A percentile compares a stretch with the other conserved stretches of the same genome.
phyloP scores from a whole-genome alignment of 1,140 invertebrate species.

The Manduca sexta region DNA sequence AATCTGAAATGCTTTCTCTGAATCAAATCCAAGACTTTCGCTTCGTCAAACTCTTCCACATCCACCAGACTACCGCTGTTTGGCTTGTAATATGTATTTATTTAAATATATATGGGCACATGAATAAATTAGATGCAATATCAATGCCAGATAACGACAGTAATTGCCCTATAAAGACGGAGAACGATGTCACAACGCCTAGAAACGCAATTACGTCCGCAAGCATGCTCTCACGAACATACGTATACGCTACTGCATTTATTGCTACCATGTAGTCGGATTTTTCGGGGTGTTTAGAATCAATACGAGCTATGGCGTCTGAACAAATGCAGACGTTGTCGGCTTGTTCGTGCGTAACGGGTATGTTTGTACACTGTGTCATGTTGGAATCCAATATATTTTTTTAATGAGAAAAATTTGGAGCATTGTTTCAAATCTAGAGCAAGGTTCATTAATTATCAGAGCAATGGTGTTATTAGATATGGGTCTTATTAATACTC shows the following conservation, averaged over 20 bases:
- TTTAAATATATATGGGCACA: slow-evolving; percentile 46
- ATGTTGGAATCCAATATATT: too few species aligned
- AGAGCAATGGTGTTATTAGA: too few species aligned
- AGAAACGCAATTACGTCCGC: slow-evolving; percentile 60
- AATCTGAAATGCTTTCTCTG: too few species aligned
- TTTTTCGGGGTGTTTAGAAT: slow-evolving; percentile 34
- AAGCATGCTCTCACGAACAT: slow-evolving; percentile 54
- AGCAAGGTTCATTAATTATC: too few species aligned
- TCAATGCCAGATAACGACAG: slow-evolving; percentile 67
- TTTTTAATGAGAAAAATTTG: too few species aligned
- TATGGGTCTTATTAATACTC: too few species aligned
- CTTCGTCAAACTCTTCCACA: too few species aligned
- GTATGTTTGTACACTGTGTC: too few species aligned
- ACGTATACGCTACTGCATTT: slow-evolving; percentile 37
- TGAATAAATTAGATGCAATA: slow-evolving; percentile 69
- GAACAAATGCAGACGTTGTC: slow-evolving; percentile 1
- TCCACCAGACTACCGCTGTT: too few species aligned
- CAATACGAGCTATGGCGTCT: slow-evolving; percentile 16
- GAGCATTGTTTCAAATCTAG: too few species aligned
- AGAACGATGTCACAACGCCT: slow-evolving; percentile 61
- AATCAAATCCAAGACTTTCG: too few species aligned
- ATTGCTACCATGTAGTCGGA: slow-evolving; percentile 35
- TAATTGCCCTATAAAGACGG: slow-evolving; percentile 68
- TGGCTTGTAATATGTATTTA: slow-evolving; percentile 46
- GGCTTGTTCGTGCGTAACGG: neutral